Conservation (phyloP, 2,113 vertebrate species). For the Eublepharis macularius region DNA sequence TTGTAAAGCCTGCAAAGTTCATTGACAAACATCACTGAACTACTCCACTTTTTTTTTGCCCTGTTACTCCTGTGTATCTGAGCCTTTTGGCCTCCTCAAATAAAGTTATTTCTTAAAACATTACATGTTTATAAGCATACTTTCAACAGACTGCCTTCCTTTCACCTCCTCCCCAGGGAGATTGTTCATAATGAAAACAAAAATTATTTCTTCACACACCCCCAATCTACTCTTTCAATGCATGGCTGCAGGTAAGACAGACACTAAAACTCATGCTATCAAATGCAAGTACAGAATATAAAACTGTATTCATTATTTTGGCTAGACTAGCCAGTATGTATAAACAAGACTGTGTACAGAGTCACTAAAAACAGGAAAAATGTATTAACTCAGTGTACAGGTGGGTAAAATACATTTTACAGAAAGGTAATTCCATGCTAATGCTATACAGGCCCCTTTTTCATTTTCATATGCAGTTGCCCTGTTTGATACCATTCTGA, state of each 20-base stretch:
- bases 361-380: no score
- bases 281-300: neutral
- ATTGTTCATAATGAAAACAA: neutral
- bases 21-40: neutral
- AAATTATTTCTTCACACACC: neutral
- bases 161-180: neutral
- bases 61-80: neutral
- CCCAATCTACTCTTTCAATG: neutral
- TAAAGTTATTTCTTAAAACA: neutral
- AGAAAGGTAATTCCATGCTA: no score
- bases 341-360: no score
- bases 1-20: neutral
- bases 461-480: no score
- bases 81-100: neutral
- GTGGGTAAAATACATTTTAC: no score
- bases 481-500: no score
- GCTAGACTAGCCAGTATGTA: no score
- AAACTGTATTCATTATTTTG: neutral
- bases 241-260: neutral
- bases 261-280: neutral
- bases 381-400: no score
- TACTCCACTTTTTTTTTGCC: no score
- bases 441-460: no score
- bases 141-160: neutral
- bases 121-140: neutral